Evolutionary conservation across 1,140 invertebrate genomes (phyloP), one percentile per base, ranked within the genome.

Genomic region (Tetramorium alpestre): DNA sequence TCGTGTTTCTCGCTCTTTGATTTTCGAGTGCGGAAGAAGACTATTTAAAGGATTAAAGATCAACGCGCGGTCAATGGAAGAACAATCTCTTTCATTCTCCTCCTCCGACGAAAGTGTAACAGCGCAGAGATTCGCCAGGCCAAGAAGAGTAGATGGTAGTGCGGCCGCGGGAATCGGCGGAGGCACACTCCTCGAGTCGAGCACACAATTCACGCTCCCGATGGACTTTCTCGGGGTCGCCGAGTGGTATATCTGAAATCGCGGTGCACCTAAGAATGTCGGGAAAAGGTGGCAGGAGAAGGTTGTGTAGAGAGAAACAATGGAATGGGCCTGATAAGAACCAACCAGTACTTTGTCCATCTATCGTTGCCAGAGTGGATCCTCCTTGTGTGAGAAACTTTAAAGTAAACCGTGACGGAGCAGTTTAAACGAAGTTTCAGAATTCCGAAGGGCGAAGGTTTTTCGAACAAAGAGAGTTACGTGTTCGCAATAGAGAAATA

Each of bases 31-130:
- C 54, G 41, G 18, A 22, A 73, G 25, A 56, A 33, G 18, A 5
- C 33, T n/a, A 18, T 54, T 54, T 16, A 54, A 25, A 44, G 25
- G 22, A 60, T 58, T 58, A 41, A 41, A 44, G 64, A 69, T 70
- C n/a, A n/a, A 4, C 6, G 67, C 51, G 49, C 33, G 47, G 62
- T 28, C 60, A 70, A 56, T 38, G 38, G 67, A 22, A 58, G 18
- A 33, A 44, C 51, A 4, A 51, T 86, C 62, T 78, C 62, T 77
- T 33, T 62, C 75, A 18, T 78, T 49, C 56, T 80, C 28, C 47
- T 49, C 33, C 62, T 11, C 58, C 62, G 86, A 86, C 64, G 81
- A 90, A 90, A 90, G 89, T 90, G 81, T 90, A 90, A 90, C 89
- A 90, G 70, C 58, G 11, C 47, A 70, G 86, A 78, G 86, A 78